Evolutionary conservation across 2,113 vertebrate genomes (phyloP).

Genomic region (Cinclus mexicanus): DNA sequence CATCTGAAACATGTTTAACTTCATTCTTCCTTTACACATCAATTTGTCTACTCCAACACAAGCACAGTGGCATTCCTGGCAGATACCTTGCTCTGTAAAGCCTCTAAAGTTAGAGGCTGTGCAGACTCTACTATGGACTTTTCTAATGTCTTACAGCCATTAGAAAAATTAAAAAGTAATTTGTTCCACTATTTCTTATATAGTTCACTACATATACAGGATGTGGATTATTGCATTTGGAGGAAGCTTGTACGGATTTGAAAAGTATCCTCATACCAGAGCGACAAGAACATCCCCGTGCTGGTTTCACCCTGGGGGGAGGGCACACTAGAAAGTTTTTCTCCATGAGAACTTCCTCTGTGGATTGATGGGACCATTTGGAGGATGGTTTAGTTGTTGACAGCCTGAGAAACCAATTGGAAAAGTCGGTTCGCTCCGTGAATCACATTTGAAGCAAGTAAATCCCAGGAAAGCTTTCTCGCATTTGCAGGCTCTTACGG

Average conservation of each 20-base stretch:
- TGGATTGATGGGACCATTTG: no score
- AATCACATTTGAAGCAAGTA: no score
- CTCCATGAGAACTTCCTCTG: no score
- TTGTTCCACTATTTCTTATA: background rate
- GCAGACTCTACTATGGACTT: background rate
- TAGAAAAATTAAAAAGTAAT: background rate
- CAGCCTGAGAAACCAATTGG: no score
- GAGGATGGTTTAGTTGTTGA: no score
- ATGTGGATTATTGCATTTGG: background rate
- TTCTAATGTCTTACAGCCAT: background rate
- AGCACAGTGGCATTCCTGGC: background rate
- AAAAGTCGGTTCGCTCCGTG: no score
- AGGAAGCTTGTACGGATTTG: background rate
- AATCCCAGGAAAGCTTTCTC: no score
- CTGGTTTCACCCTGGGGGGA: no score
- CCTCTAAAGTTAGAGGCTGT: background rate
- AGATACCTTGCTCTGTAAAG: background rate
- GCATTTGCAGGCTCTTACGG: no score
- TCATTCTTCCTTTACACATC: background rate
- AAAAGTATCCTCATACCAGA: background rate
- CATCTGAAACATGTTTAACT: background rate
- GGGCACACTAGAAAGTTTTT: no score
- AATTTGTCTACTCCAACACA: background rate
- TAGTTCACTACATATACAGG: background rate
- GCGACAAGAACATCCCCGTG: background rate